Evolutionary conservation across 2,888 invertebrate species (phyloP).

Genomic region (Spicauda simplicius): DNA sequence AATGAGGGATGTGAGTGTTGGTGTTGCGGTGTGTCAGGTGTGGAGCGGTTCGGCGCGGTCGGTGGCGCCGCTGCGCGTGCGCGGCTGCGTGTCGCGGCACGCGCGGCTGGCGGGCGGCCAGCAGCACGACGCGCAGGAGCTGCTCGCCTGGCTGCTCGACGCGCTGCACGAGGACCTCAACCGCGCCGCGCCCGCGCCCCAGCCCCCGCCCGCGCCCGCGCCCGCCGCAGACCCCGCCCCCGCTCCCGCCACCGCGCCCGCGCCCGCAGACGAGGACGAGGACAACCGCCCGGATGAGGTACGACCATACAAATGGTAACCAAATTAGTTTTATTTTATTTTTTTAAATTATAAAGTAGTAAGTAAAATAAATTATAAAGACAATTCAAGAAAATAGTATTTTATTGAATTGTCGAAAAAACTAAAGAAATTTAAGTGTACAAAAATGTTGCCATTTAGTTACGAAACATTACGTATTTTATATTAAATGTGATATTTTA

Average conservation of each 20-base stretch:
- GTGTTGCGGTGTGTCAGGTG: no score
- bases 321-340: no score
- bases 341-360: no score
- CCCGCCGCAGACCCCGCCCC: constrained; percentile 25
- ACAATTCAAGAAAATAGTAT: no score
- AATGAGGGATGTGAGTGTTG: no score
- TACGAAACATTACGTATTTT: no score
- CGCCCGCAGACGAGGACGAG: constrained; percentile 82
- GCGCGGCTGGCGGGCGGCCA: constrained; percentile 95
- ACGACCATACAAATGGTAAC: background rate
- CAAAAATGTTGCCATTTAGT: no score
- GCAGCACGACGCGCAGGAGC: constrained; percentile 97
- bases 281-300: background rate
- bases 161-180: constrained; percentile 97
- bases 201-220: constrained; percentile 33
- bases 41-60: constrained; percentile 94
- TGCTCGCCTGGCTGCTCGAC: constrained; percentile 95
- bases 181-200: constrained; percentile 79
- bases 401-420: no score
- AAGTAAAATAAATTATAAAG: no score
- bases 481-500: no score
- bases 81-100: constrained; percentile 93
- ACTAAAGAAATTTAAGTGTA: no score
- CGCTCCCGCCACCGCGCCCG: constrained; percentile 73
- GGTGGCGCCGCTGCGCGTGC: constrained; percentile 93